Base-by-base conservation (phyloP, 2,888 invertebrate species). In the Gibbula magus region DNA sequence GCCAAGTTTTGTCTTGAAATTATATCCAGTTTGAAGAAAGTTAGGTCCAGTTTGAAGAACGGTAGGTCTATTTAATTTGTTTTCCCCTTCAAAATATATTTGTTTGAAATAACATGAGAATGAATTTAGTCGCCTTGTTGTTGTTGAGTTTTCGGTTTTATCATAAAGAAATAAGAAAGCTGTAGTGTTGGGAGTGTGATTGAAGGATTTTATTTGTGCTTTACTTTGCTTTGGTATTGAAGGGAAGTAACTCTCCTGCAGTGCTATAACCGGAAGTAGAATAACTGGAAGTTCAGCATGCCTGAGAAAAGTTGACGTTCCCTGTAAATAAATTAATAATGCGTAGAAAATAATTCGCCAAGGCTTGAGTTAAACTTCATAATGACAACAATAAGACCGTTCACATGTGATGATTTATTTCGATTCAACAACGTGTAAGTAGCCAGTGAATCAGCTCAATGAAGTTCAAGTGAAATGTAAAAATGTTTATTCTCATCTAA, bases 341-440 rank as follows among this genome's bases (percentile, higher is more conserved):
- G 67, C 2, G 13, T 22, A 32, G 29, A 29, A 29, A 25, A 25
- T 16, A 67, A 35, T 32, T 29, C 10, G 67, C 29, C 16, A 67
- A 29, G 5, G n/a, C 35, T 67, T n/a, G 10, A 25, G 10, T 8
- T 10, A 5, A 45, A 45, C 45, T 8, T 5, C 13, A 95, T 92
- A 89, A 98, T 99, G 98, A 97, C 98, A 5, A 97, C 97, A 7
- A 94, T 98, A 88, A 94, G 98, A 84, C 97, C 97, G 18, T 98
- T 99, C 93, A 96, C 96, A 0, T 98, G 98, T 91, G 96, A 97
- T 92, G 99, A 99, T 94, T 95, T 99, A 94, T 96, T 98, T 91
- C 96, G 96, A 94, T 98, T 98, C 92, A 98, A 98, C 92, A 97
- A 96, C 91, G 97, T 98, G 97, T 97, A 95, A 95, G 96, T 95